Conservation (phyloP, 2,113 vertebrate species). For the Tyto alba region DNA sequence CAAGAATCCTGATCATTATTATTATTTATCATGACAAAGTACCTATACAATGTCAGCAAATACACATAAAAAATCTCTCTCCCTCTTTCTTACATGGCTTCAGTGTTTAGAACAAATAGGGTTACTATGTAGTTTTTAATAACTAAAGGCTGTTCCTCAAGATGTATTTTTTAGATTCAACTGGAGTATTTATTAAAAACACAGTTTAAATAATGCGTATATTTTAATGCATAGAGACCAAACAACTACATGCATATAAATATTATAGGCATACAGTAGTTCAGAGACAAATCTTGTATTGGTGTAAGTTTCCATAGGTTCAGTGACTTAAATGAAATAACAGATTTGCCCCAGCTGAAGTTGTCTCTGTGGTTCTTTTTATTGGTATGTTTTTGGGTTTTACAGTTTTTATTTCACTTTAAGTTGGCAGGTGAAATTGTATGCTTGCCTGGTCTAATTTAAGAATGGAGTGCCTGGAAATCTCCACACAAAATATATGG, state of each 20-base stretch:
- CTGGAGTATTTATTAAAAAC: not conserved
- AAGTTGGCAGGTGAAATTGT: not conserved
- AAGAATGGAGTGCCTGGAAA: not conserved
- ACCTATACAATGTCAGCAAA: not conserved
- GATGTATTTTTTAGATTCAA: not conserved
- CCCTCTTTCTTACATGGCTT: not conserved
- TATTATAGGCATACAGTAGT: not conserved
- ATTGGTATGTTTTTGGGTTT: accelerated
- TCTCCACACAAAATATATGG: not conserved
- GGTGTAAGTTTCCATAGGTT: not conserved
- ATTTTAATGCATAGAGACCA: not conserved
- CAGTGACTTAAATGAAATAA: not conserved
- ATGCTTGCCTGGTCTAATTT: not conserved
- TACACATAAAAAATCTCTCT: not conserved
- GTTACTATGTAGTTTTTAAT: not conserved
- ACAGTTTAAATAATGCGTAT: accelerated
- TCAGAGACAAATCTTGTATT: not conserved
- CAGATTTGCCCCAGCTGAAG: not conserved
- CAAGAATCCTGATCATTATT: not conserved
- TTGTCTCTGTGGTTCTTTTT: accelerated
- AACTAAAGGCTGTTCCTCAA: not conserved
- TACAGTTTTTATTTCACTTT: not conserved
- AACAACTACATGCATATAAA: not conserved
- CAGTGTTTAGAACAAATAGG: not conserved
- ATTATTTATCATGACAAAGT: not conserved